These are phyloP conservation scores for Cavia porcellus DNA, from an alignment of 2,113 vertebrate genomes.

Conservation along the genomic window DNA sequence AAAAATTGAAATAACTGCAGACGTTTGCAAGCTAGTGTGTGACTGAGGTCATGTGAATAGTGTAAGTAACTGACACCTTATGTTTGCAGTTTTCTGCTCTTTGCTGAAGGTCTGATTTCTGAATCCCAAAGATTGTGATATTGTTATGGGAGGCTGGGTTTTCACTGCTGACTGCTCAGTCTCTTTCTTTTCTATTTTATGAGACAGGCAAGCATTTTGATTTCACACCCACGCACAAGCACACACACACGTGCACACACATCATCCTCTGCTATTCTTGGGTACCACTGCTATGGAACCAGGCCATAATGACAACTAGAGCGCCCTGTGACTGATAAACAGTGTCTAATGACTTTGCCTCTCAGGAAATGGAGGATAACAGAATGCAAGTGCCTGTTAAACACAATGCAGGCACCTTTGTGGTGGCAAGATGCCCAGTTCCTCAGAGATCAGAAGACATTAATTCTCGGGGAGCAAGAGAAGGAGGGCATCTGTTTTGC, in stretches of 20 bases:
- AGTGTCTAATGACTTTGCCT: constrained; percentile 13
- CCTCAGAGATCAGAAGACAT: background rate
- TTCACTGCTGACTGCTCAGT: background rate
- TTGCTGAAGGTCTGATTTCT: background rate
- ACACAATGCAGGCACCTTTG: background rate
- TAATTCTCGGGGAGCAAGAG: background rate
- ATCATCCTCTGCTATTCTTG: background rate
- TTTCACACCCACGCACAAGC: background rate
- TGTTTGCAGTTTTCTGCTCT: background rate
- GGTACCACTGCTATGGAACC: background rate
- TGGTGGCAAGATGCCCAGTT: constrained; percentile 7
- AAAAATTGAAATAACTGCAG: background rate
- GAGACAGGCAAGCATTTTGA: background rate
- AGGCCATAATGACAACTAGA: background rate
- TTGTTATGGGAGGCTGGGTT: background rate
- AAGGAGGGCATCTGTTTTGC: background rate
- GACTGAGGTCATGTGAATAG: background rate
- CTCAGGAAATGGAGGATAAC: background rate
- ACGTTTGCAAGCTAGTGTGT: background rate
- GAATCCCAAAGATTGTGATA: background rate
- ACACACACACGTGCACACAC: background rate
- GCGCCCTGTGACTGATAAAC: background rate
- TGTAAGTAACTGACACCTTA: background rate
- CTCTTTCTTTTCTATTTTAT: background rate
- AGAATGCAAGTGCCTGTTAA: constrained; percentile 41